Evolutionary conservation across 1,140 invertebrate species (phyloP).

Genomic region (Drosophila pallidifrons): DNA sequence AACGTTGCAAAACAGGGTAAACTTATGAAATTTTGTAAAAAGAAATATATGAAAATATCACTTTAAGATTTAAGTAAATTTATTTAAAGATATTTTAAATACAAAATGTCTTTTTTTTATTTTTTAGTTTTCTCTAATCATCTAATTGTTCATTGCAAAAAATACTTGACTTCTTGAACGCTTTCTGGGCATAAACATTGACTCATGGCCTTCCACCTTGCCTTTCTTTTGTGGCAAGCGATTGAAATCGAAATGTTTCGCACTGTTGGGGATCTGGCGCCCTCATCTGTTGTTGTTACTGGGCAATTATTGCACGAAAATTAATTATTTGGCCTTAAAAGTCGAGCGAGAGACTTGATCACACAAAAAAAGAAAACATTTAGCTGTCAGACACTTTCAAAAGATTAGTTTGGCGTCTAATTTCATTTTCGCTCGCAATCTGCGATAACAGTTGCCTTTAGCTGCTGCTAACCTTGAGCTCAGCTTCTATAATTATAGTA

Average conservation of each 20-base stretch:
- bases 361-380: slow-evolving; percentile 3
- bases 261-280: slow-evolving; percentile 40
- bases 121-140: not conserved
- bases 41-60: too few species aligned
- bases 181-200: slow-evolving; percentile 1
- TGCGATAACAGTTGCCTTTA: slow-evolving; percentile 55
- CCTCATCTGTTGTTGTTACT: slow-evolving; percentile 40
- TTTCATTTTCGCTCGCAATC: slow-evolving; percentile 52
- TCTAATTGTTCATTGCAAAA: not conserved
- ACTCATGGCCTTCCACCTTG: slow-evolving; percentile 16
- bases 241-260: slow-evolving; percentile 44
- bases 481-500: not conserved
- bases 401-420: slow-evolving; percentile 75
- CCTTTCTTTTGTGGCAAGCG: slow-evolving; percentile 33
- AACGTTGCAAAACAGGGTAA: too few species aligned
- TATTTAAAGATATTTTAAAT: not conserved
- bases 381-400: slow-evolving; percentile 61
- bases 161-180: slow-evolving; percentile 6
- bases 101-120: not conserved
- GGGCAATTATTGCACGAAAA: slow-evolving; percentile 65
- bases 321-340: slow-evolving; percentile 74
- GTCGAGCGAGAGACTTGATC: slow-evolving; percentile 33
- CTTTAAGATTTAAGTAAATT: not conserved
- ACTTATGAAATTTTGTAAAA: too few species aligned
- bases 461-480: slow-evolving; percentile 51